phyloP scores from a whole-genome alignment of 2,797 vertebrate species.

The Gallinago nigripennis region DNA sequence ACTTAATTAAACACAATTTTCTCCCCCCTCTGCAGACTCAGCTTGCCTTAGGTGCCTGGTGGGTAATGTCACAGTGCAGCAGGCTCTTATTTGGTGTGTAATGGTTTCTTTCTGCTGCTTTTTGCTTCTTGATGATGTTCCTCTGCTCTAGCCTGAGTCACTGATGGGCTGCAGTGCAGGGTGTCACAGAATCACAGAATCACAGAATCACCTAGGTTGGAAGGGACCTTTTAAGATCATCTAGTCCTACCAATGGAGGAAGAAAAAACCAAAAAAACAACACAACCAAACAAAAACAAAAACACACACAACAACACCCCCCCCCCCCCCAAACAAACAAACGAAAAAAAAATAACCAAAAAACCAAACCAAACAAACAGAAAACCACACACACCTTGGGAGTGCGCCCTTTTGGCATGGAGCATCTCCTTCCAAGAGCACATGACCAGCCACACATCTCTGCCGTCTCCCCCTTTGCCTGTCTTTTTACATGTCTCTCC shows the following conservation, averaged over 20 bases:
- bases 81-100: background rate
- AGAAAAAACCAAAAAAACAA: too few relatives aligned
- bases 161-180: background rate
- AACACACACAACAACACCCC: too few relatives aligned
- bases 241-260: too few relatives aligned
- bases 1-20: background rate
- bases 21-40: background rate
- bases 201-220: too few relatives aligned
- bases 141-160: background rate
- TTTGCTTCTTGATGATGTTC: background rate
- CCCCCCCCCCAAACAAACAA: too few relatives aligned
- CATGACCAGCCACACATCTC: background rate
- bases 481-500: background rate
- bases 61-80: background rate
- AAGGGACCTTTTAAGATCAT: too few relatives aligned
- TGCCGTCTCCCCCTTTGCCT: background rate
- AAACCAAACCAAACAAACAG: too few relatives aligned
- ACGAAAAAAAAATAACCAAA: too few relatives aligned
- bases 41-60: background rate
- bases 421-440: background rate
- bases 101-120: background rate
- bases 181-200: too few relatives aligned
- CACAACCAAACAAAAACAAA: too few relatives aligned
- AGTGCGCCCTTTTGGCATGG: background rate
- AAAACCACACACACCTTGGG: background rate